These are phyloP conservation scores for Rhyacophila evoluta DNA, from an alignment of 2,888 invertebrate genomes.

Conservation along the genomic window DNA sequence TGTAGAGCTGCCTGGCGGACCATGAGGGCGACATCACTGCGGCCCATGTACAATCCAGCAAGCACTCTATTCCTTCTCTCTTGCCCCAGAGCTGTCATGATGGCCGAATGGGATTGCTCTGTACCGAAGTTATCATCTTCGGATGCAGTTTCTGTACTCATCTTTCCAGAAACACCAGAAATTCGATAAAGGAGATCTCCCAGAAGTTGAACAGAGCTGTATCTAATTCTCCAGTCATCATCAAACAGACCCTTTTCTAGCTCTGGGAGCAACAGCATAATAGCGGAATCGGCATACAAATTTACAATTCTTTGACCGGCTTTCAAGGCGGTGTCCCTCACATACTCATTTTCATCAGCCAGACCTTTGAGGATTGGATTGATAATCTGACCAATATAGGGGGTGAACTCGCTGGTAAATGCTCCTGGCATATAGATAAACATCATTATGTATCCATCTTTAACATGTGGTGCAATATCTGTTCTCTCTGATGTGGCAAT, in stretches of 20 bases:
- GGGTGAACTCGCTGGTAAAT: conserved; percentile 94
- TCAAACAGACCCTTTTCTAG: conserved; percentile 95
- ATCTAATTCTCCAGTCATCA: conserved; percentile 98
- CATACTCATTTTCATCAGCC: conserved; percentile 99
- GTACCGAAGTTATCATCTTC: conserved; percentile 99
- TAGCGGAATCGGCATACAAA: conserved; percentile 95
- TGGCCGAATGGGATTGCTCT: conserved; percentile 93
- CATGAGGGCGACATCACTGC: conserved; percentile 96
- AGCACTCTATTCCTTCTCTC: conserved; percentile 93
- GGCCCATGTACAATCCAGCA: conserved; percentile 96
- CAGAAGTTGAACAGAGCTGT: conserved; percentile 92
- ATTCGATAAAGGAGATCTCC: conserved; percentile 97
- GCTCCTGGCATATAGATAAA: conserved; percentile 99
- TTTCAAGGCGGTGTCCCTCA: conserved; percentile 95
- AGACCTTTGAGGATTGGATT: conserved; percentile 97
- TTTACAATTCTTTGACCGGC: conserved; percentile 98
- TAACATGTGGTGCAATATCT: conserved; percentile 95
- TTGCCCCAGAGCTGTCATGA: conserved; percentile 87
- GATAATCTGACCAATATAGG: conserved; percentile 96
- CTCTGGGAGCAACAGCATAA: conserved; percentile 92
- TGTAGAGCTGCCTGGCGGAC: conserved; percentile 98
- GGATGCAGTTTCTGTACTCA: conserved; percentile 97
- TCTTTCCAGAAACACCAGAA: conserved; percentile 98
- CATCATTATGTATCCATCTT: conserved; percentile 99
- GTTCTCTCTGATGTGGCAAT: conserved; percentile 93